phyloP scores from a whole-genome alignment of 1,140 invertebrate genomes.

The Melanaphis sacchari region DNA sequence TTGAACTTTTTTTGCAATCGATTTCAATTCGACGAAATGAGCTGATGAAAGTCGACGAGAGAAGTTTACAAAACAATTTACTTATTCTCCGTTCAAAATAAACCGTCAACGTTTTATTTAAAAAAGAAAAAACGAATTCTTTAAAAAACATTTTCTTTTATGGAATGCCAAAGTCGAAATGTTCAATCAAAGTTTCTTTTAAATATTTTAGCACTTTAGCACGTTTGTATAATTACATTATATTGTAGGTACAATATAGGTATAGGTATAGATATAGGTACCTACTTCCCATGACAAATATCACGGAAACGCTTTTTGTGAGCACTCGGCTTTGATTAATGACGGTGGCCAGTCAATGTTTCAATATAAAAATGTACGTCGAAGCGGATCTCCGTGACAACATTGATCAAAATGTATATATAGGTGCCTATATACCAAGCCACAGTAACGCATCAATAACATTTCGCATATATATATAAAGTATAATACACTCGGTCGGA shows the following conservation, averaged over 20 bases:
- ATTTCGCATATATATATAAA: background rate
- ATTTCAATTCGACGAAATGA: background rate
- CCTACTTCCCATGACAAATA: background rate
- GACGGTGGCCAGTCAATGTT: conserved; percentile 29
- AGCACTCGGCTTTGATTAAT: conserved; percentile 26
- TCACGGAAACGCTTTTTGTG: background rate
- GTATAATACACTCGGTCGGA: background rate
- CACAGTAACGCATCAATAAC: background rate
- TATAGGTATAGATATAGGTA: background rate
- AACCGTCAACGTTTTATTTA: background rate
- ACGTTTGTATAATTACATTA: background rate
- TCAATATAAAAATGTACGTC: background rate
- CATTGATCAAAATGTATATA: background rate
- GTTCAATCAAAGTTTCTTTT: conserved; percentile 29
- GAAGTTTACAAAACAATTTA: conserved; percentile 29
- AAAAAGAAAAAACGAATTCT: background rate
- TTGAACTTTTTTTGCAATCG: conserved; percentile 23
- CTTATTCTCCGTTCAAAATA: background rate
- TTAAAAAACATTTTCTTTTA: background rate
- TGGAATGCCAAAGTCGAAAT: background rate
- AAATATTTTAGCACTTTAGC: background rate
- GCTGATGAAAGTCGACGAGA: background rate
- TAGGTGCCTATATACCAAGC: background rate
- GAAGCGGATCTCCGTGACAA: background rate
- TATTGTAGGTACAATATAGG: background rate